Evolutionary conservation across 2,113 vertebrate species (phyloP).

Genomic region (Osmerus eperlanus): DNA sequence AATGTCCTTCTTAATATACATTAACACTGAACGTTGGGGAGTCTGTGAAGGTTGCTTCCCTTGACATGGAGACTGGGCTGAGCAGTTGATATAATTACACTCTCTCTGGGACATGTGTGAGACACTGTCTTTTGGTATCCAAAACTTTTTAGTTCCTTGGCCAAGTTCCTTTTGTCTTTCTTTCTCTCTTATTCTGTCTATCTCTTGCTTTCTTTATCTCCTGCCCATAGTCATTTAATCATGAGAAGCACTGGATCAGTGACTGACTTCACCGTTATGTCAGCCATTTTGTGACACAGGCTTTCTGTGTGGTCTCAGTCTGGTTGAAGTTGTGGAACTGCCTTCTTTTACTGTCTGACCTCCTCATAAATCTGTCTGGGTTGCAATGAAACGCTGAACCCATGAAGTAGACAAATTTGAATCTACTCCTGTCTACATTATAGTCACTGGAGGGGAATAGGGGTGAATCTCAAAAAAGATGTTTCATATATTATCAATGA

Average conservation of each 20-base stretch:
- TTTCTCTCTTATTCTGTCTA: neutral
- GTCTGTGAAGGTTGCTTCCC: constrained; percentile 46
- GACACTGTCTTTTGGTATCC: constrained; percentile 43
- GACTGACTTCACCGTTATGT: neutral
- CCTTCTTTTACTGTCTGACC: neutral
- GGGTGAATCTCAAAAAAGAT: no score
- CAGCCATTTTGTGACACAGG: constrained; percentile 6
- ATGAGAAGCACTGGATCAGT: constrained; percentile 16
- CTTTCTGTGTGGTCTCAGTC: constrained; percentile 15
- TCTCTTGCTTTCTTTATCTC: no score
- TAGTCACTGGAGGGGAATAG: constrained; percentile 12
- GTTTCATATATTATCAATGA: no score
- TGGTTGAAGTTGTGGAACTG: neutral
- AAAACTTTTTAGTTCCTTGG: constrained; percentile 32
- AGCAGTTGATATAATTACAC: constrained; percentile 43
- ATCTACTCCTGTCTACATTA: constrained; percentile 7
- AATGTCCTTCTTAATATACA: constrained; percentile 65
- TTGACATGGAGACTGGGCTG: constrained; percentile 45
- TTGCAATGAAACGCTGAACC: constrained; percentile 14
- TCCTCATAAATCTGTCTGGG: constrained; percentile 21
- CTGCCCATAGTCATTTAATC: constrained; percentile 5
- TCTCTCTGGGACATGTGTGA: constrained; percentile 42
- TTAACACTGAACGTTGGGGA: constrained; percentile 50
- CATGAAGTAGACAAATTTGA: neutral
- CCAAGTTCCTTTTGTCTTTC: neutral